Base-by-base conservation (phyloP, 2,888 invertebrate species). In the Tyria jacobaeae region DNA sequence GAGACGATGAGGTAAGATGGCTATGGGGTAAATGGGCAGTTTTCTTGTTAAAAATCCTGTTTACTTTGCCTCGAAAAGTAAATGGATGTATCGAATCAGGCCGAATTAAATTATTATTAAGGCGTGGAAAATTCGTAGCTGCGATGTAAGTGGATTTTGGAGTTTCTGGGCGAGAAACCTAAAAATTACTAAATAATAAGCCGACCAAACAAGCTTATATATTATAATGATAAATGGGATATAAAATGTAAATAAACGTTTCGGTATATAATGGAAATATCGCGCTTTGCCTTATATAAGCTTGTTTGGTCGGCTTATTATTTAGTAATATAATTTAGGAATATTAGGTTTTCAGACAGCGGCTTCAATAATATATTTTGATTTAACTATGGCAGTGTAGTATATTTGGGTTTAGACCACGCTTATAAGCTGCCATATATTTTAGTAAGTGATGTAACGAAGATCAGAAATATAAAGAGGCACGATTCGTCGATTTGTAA, bases 71-170 rank as follows among this genome's bases (percentile, higher is more conserved):
- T 12, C n/a, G n/a, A n/a, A 50, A 41, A 55, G 49, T 68, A 65
- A 71, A 69, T 67, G 69, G 67, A 69, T 55, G 72, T 68, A 76
- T 74, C 77, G 69, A 69, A 65, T 68, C 54, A 68, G 62, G 44
- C 25, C 21, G 62, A 76, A 75, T 75, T 74, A 64, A 75, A 76
- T 76, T 75, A 76, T 74, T 66, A 73, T 68, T 74, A 64, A 64
- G 74, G 62, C 55, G 57, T 53, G 55, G 61, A 57, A 62, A 57
- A 64, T n/a, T 62, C 62, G 59, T 50, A 39, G 62, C 48, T 51
- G 39, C 53, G 25, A 50, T 61, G 52, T 71, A 73, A 75, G 62
- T 66, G 62, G 56, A 57, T 76, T 75, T 65, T n/a, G 41, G 39
- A 64, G 52, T 47, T 34, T 49, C 58, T 67, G 35, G 47, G 4